These are phyloP conservation scores for Amiota communis DNA, from an alignment of 2,888 invertebrate species.

Conservation along the genomic window DNA sequence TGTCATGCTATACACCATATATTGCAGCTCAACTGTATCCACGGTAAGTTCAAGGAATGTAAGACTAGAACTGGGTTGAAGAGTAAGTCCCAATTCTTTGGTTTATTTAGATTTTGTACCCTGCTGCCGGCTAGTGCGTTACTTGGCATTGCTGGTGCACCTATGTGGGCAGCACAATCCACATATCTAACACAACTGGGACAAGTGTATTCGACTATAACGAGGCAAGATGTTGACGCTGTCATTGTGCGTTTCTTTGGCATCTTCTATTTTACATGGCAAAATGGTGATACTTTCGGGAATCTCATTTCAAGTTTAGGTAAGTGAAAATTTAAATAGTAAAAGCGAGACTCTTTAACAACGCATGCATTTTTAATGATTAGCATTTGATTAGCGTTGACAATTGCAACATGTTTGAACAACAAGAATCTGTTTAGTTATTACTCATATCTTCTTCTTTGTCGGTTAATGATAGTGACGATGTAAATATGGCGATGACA, in stretches of 20 bases:
- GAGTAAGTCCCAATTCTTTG: too few species aligned
- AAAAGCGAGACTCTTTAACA: conserved; percentile 15
- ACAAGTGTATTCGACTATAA: neutral
- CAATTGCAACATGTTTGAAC: too few species aligned
- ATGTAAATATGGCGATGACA: too few species aligned
- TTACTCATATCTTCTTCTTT: too few species aligned
- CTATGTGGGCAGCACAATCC: conserved; percentile 14
- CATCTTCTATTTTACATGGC: conserved; percentile 5
- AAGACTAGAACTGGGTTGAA: neutral
- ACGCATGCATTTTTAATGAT: conserved; percentile 7
- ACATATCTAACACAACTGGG: conserved; percentile 1
- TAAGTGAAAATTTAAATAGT: neutral
- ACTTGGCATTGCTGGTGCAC: neutral
- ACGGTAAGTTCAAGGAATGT: neutral
- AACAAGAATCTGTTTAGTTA: too few species aligned
- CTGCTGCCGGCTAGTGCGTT: neutral
- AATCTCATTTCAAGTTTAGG: conserved; percentile 15
- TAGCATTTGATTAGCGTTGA: neutral
- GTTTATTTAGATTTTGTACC: neutral
- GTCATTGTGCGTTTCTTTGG: conserved; percentile 14
- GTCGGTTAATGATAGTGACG: too few species aligned
- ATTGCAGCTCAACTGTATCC: neutral
- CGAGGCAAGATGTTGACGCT: neutral
- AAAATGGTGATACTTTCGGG: conserved; percentile 12
- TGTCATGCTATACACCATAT: neutral